Conservation (phyloP, 2,113 vertebrate genomes). For the Anguilla japonica region DNA sequence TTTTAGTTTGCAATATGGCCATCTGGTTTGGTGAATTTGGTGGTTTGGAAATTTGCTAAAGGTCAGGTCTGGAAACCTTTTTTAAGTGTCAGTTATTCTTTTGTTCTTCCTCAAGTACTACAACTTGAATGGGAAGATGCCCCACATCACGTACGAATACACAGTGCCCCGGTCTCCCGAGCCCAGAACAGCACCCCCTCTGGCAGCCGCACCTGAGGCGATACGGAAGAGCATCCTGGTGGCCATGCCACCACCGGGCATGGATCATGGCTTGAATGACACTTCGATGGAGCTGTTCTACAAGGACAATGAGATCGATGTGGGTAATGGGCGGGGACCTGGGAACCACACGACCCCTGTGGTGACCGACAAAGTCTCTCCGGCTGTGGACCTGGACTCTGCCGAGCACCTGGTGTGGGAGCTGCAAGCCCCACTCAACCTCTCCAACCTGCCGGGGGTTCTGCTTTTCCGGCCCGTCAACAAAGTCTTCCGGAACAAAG, state of each 20-base stretch:
- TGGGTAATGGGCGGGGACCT: background rate
- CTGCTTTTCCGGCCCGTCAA: constrained; percentile 46
- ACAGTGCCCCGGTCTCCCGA: constrained; percentile 67
- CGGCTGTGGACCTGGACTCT: constrained; percentile 20
- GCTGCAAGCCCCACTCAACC: constrained; percentile 51
- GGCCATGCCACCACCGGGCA: constrained; percentile 16
- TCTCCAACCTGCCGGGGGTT: constrained; percentile 39
- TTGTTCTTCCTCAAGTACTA: constrained; percentile 74
- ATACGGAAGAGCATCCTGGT: constrained; percentile 43
- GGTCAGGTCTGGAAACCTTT: background rate
- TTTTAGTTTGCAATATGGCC: no score
- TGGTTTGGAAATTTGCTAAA: background rate
- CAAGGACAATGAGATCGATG: constrained; percentile 45
- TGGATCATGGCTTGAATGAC: constrained; percentile 5
- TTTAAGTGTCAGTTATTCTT: background rate
- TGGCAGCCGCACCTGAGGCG: constrained; percentile 45
- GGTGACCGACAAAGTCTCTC: constrained; percentile 15
- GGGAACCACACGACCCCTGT: constrained; percentile 47
- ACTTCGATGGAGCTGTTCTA: constrained; percentile 27
- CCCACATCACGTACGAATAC: constrained; percentile 84
- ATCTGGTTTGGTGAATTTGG: background rate
- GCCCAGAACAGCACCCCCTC: constrained; percentile 52
- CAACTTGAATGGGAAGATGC: constrained; percentile 86
- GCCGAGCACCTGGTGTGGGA: constrained; percentile 40
- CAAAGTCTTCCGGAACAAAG: constrained; percentile 58